Percentiles rank a stretch among this genome's conserved stretches.
phyloP scores from a whole-genome alignment of 2,113 vertebrate species.

The Camelus bactrianus region DNA sequence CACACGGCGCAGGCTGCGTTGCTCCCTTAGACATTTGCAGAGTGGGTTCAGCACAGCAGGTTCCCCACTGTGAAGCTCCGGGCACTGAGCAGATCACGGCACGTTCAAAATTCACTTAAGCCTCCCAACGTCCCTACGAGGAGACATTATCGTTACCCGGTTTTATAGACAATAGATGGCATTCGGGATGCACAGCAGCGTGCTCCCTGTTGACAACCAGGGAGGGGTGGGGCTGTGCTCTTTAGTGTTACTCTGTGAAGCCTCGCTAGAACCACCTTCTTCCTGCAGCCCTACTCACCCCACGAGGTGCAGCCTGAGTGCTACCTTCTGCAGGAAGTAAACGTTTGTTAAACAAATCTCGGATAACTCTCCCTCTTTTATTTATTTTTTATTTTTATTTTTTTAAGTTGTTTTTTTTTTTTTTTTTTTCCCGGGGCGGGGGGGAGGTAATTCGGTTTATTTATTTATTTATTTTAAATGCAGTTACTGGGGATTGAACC shows the following conservation, averaged over 20 bases:
- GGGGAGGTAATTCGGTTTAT: too few species aligned
- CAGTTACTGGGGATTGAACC: too few species aligned
- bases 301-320: background rate
- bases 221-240: background rate
- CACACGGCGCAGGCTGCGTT: background rate
- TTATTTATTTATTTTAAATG: too few species aligned
- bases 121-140: background rate
- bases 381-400: too few species aligned
- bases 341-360: conserved; percentile 12
- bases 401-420: too few species aligned
- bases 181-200: background rate
- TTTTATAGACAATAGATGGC: background rate
- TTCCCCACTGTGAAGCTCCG: background rate
- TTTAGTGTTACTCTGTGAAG: background rate
- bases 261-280: rapidly evolving
- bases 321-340: background rate
- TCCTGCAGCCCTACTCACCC: background rate
- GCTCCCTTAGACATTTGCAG: background rate
- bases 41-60: background rate
- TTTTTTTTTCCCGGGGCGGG: too few species aligned
- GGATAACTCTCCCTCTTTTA: background rate
- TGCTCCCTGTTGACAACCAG: background rate
- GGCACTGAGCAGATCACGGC: background rate
- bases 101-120: background rate
- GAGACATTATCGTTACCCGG: background rate